phyloP scores from a whole-genome alignment of 35 echinoderm and acorn worm genomes.

The Acanthaster planci region DNA sequence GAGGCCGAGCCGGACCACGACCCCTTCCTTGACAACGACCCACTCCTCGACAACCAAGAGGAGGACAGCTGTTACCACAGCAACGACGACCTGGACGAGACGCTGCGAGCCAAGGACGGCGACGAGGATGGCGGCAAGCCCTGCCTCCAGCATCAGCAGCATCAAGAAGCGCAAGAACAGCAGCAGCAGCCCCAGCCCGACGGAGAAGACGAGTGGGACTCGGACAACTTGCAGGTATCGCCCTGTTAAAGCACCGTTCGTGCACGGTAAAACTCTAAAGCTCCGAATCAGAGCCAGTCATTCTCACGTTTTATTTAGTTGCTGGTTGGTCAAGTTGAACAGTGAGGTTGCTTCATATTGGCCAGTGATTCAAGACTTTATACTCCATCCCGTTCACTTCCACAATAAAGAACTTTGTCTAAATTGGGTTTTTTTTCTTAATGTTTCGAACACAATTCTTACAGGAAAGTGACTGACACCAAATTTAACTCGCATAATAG shows the following conservation, averaged over 20 bases:
- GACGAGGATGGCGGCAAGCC: slow-evolving; percentile 12
- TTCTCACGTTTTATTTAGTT: neutral
- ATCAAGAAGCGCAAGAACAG: slow-evolving; percentile 47
- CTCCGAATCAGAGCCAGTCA: neutral
- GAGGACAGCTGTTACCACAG: slow-evolving; percentile 99
- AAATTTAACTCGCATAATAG: too few relatives aligned
- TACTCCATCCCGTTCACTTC: too few relatives aligned
- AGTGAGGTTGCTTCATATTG: too few relatives aligned
- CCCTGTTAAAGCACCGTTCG: slow-evolving; percentile 50
- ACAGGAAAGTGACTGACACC: too few relatives aligned
- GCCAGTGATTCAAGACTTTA: too few relatives aligned
- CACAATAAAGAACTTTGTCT: too few relatives aligned
- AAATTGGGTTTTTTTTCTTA: too few relatives aligned
- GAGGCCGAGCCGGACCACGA: slow-evolving; percentile 22
- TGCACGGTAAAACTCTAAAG: neutral
- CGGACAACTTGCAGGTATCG: slow-evolving; percentile 83
- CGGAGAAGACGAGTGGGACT: slow-evolving; percentile 70
- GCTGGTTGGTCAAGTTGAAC: too few relatives aligned
- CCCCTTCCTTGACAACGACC: slow-evolving; percentile 22
- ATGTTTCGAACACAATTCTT: too few relatives aligned
- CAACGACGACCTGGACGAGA: slow-evolving; percentile 97
- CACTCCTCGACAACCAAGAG: slow-evolving; percentile 75
- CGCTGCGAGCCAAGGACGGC: slow-evolving; percentile 37
- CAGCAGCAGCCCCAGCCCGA: slow-evolving; percentile 42
- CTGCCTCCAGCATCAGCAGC: slow-evolving; percentile 38